Evolutionary conservation across 2,888 invertebrate genomes (phyloP), one percentile per base, ranked within the genome.

Genomic region (Leistus spinibarbis): DNA sequence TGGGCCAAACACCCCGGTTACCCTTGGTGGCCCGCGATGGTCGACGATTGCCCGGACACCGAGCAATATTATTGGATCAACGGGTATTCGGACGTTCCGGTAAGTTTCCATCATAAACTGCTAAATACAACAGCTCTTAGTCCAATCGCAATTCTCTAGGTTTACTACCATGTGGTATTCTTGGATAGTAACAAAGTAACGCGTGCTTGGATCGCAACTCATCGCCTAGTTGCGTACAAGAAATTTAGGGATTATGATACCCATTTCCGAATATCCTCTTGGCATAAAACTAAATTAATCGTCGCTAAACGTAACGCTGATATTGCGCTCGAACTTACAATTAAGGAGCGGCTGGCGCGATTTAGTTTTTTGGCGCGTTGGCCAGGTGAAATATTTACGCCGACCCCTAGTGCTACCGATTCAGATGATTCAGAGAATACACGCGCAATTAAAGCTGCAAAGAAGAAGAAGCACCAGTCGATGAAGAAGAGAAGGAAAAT

Each of bases 11-110:
- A 90, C 77, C 79, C 84, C 0, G 90, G 90, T 22, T 91, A 87
- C 85, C 91, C 92, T 0, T 91, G 91, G 91, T 92, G 92, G 92
- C 92, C 92, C 1, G 92, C 89, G 1, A 90, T 93, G 87, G 88
- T 93, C 0, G 91, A 92, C 77, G 90, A 91, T 80, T 90, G 90
- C 79, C 91, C 91, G 0, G 90, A 91, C 77, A 85, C 85, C 0
- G 89, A 89, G 77, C 87, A 87, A 76, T 91, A 86, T 81, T 90
- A 88, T 80, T 90, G 89, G 89, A 83, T 89, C 0, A 87, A 89
- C 77, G 87, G 87, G 1, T 87, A 86, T 78, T 87, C 87, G 22
- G 87, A 88, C 80, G 87, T 87, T 78, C 89, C 89, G 7, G 89
- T 89, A 82, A 82, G 81, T 77, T 54, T 13, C 63, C n/a, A 0